These are phyloP conservation scores for Eudyptes chrysolophus DNA, from an alignment of 2,113 vertebrate species.

Conservation along the genomic window DNA sequence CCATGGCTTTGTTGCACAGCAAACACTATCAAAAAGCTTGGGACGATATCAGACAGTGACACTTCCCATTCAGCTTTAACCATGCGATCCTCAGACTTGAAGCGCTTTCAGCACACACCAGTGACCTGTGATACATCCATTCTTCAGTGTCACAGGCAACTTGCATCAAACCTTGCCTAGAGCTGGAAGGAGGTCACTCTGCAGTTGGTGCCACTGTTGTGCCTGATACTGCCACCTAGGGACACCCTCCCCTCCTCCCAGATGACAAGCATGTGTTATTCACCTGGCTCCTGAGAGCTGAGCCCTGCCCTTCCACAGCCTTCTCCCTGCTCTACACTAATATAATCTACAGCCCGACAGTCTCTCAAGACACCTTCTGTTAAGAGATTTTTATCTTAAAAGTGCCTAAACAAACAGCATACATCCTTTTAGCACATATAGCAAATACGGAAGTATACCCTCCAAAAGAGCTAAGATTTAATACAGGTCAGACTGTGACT, in stretches of 20 bases:
- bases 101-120: neutral
- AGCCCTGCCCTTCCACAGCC: neutral
- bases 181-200: neutral
- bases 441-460: neutral
- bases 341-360: neutral
- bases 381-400: neutral
- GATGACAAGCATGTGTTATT: neutral
- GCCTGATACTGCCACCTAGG: too few relatives aligned
- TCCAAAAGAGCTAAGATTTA: neutral
- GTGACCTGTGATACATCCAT: neutral
- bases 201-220: neutral
- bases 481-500: neutral
- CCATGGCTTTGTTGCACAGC: neutral
- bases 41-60: neutral
- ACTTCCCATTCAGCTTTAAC: neutral
- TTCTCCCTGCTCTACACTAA: neutral
- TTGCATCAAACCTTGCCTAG: neutral
- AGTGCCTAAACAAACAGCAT: neutral
- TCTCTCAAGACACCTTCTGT: neutral
- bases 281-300: neutral
- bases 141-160: neutral
- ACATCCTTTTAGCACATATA: neutral
- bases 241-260: neutral
- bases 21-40: neutral
- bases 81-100: neutral